Evolutionary conservation across 2,113 vertebrate species (phyloP), one percentile per base, ranked within the genome.

Genomic region (Erythrolamprus reginae): DNA sequence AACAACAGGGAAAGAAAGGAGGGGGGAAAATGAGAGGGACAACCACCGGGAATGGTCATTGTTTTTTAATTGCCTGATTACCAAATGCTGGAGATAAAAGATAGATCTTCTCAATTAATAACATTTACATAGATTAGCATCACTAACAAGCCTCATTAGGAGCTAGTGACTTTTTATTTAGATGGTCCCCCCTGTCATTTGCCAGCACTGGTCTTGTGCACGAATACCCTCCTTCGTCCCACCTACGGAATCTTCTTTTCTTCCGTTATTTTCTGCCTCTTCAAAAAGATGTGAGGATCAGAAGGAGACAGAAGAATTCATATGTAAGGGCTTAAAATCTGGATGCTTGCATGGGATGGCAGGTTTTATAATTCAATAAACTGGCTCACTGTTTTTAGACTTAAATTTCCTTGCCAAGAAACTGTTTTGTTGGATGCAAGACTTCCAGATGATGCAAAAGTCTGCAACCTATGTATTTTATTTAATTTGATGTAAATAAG

Each of bases 51-150:
- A 98, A 98, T 96, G 97, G 65, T 98, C 98, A 98, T 99, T 98
- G 98, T 98, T 98, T 98, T 97, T 98, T 99, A 99, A 99, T 99
- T 99, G 98, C 98, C 98, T 98, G 97, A 98, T 98, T 97, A 98
- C 97, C 98, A 98, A 99, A 99, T 98, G 98, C 97, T 97, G 97
- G 97, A 98, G 98, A 99, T 98, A 98, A 99, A 98, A 98, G 98
- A 99, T 99, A 99, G 98, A 98, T 99, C 98, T 98, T 98, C 98
- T 98, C 98, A 99, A 99, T 99, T 99, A 99, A 99, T 99, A 98
- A 98, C 97, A 99, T 99, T 99, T 99, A 98, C 98, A 99, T 99
- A 99, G 98, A 99, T 99, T 99, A 99, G 98, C 98, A 99, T 99
- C 97, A 94, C 98, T 99, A 98, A 99, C 98, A 97, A 98, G 98